Evolutionary conservation across 2,113 vertebrate genomes (phyloP).

Genomic region (Spea multiplicata): DNA sequence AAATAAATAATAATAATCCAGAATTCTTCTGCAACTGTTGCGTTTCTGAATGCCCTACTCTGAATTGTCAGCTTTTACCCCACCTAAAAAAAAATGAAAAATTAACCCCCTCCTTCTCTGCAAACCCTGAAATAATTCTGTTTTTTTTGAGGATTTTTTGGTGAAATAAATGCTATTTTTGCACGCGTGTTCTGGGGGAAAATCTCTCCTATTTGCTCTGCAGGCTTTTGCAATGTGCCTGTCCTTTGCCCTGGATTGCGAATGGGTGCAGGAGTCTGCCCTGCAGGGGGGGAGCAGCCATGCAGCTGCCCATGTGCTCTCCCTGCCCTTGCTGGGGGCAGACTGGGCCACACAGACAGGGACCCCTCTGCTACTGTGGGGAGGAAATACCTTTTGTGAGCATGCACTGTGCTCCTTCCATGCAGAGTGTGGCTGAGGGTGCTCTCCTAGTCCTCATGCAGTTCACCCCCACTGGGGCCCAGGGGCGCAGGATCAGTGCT

Average conservation of each 20-base stretch:
- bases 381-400: constrained; percentile 7
- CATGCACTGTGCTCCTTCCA: background rate
- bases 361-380: background rate
- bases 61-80: too few relatives aligned
- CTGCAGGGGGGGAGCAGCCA: background rate
- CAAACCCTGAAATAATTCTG: too few relatives aligned
- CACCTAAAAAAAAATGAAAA: too few relatives aligned
- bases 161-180: too few relatives aligned
- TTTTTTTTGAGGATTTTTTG: too few relatives aligned
- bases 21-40: too few relatives aligned
- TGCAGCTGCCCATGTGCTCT: constrained; percentile 1
- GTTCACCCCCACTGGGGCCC: background rate
- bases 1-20: too few relatives aligned
- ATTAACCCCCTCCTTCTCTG: too few relatives aligned
- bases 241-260: constrained; percentile 8
- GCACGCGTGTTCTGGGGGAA: background rate
- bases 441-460: background rate
- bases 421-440: constrained; percentile 16
- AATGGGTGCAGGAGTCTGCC: background rate
- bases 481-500: background rate
- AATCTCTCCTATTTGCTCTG: background rate
- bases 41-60: too few relatives aligned
- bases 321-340: background rate
- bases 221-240: background rate
- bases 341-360: background rate